These are phyloP conservation scores for Toxotes jaculatrix DNA, from an alignment of 2,113 vertebrate genomes.

Conservation along the genomic window DNA sequence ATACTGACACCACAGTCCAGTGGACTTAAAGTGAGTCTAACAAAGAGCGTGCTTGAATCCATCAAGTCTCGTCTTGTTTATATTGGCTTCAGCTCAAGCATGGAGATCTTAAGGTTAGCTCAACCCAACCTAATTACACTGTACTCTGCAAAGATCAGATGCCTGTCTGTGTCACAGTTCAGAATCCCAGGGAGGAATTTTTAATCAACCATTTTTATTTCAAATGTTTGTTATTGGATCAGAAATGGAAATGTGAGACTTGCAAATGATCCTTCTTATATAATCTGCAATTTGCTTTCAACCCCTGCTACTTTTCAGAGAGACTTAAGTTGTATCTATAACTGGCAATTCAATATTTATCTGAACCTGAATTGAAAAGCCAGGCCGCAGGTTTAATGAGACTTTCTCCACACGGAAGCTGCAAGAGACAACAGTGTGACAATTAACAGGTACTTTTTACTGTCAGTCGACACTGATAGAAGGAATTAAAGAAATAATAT, in stretches of 20 bases:
- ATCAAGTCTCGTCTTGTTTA: slow-evolving; percentile 34
- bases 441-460: slow-evolving; percentile 41
- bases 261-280: slow-evolving; percentile 58
- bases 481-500: slow-evolving; percentile 16
- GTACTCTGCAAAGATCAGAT: slow-evolving; percentile 66
- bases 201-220: slow-evolving; percentile 73
- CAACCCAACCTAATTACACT: slow-evolving; percentile 67
- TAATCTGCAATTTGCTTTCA: slow-evolving; percentile 65
- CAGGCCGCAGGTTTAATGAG: slow-evolving; percentile 66
- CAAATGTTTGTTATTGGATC: slow-evolving; percentile 75
- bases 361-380: slow-evolving; percentile 44
- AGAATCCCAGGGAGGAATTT: slow-evolving; percentile 45
- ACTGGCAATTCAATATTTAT: slow-evolving; percentile 73
- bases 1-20: neutral
- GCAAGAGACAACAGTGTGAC: slow-evolving; percentile 15
- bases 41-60: slow-evolving; percentile 14
- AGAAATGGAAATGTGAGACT: slow-evolving; percentile 55
- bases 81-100: slow-evolving; percentile 46
- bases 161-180: slow-evolving; percentile 43
- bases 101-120: slow-evolving; percentile 52
- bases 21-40: neutral
- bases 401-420: slow-evolving; percentile 31
- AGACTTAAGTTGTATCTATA: slow-evolving; percentile 65
- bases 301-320: slow-evolving; percentile 34
- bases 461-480: slow-evolving; percentile 29